Conservation (phyloP, 2,113 vertebrate genomes). For the Engystomops pustulosus region DNA sequence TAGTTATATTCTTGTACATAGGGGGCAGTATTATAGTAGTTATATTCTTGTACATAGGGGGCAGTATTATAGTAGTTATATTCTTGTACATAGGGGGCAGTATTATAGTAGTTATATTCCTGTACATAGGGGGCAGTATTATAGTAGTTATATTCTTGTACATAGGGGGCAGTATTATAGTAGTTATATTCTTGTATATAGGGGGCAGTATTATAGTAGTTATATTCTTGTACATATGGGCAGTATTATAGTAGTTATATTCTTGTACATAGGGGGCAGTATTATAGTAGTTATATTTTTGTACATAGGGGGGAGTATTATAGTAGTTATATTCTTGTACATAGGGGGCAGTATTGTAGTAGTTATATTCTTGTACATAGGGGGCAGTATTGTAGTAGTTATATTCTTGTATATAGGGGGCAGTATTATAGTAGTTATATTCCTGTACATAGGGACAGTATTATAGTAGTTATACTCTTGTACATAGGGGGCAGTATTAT, state of each 20-base stretch:
- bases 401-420: no score
- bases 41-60: neutral
- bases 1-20: slow-evolving; percentile 10
- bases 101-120: slow-evolving; percentile 8
- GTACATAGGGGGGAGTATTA: no score
- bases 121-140: neutral
- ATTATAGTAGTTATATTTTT: neutral
- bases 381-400: no score
- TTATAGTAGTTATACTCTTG: no score
- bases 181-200: neutral
- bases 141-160: slow-evolving; percentile 6
- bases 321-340: no score
- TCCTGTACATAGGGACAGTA: no score
- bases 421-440: no score
- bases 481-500: no score
- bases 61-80: slow-evolving; percentile 8
- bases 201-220: neutral
- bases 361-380: no score
- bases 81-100: neutral
- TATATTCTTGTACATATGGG: neutral
- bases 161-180: neutral
- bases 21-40: slow-evolving; percentile 2
- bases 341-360: no score
- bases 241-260: neutral
- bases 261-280: neutral